Evolutionary conservation across 2,797 vertebrate genomes (phyloP).

Genomic region (Podarcis siculus): DNA sequence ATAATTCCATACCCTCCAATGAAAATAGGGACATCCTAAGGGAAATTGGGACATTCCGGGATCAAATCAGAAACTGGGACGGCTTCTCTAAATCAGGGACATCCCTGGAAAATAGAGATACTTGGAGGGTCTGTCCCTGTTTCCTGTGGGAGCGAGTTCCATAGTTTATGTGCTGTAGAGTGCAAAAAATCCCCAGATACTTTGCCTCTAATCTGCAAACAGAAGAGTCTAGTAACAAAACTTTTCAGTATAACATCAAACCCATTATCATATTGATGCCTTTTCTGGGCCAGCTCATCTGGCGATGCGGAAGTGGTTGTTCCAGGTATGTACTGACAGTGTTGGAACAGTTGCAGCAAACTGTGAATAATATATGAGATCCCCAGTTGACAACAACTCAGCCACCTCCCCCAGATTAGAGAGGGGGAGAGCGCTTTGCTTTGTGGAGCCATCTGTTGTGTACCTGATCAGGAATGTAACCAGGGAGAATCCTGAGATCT

Average conservation of each 20-base stretch:
- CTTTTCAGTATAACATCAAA: neutral
- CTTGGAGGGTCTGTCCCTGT: too few relatives aligned
- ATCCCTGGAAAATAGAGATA: too few relatives aligned
- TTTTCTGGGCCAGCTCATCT: neutral
- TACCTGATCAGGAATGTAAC: neutral
- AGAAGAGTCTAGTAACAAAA: neutral
- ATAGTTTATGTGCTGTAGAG: too few relatives aligned
- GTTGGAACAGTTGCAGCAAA: neutral
- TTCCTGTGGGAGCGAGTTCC: too few relatives aligned
- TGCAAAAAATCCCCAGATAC: neutral
- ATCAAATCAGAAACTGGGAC: too few relatives aligned
- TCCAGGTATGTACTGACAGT: neutral
- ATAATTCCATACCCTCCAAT: too few relatives aligned
- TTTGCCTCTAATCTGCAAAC: neutral
- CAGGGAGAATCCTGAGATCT: neutral
- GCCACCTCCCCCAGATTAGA: neutral
- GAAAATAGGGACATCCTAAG: too few relatives aligned
- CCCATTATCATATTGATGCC: neutral
- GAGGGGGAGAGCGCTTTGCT: too few relatives aligned
- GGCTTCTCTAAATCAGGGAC: too few relatives aligned
- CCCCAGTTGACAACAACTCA: neutral
- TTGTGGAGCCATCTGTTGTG: neutral
- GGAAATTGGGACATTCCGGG: too few relatives aligned
- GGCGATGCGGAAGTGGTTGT: neutral
- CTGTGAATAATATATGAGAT: neutral